Evolutionary conservation across 2,113 vertebrate species (phyloP).

Genomic region (Ophiodon elongatus): DNA sequence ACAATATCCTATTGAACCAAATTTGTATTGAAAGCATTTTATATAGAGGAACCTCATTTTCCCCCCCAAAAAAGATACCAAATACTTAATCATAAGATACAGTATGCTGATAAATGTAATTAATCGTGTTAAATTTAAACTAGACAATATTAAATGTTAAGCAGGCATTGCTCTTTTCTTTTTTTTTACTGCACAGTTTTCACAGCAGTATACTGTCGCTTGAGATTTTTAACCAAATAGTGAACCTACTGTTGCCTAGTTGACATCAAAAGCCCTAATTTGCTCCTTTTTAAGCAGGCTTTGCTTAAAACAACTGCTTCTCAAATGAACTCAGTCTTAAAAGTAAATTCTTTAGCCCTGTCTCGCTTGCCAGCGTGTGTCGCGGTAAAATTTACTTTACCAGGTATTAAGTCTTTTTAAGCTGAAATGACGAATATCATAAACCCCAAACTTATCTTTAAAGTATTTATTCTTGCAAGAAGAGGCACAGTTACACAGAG

Average conservation of each 20-base stretch:
- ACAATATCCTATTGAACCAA: slow-evolving; percentile 12
- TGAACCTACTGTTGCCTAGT: neutral
- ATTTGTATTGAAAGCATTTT: slow-evolving; percentile 32
- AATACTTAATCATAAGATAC: slow-evolving; percentile 4
- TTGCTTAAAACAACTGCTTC: slow-evolving; percentile 11
- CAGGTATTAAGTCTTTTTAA: no score
- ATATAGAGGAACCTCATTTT: slow-evolving; percentile 7
- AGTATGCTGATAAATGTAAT: neutral
- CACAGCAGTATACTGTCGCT: neutral
- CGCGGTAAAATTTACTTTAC: no score
- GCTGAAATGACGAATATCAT: no score
- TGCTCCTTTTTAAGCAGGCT: neutral
- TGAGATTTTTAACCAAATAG: neutral
- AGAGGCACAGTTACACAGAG: no score
- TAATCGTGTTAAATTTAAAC: neutral
- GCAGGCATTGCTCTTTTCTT: neutral
- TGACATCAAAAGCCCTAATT: neutral
- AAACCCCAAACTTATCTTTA: no score
- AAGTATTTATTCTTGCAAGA: no score
- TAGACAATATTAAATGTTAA: neutral
- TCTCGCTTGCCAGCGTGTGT: neutral
- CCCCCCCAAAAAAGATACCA: neutral
- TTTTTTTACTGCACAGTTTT: neutral
- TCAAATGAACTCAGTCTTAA: neutral
- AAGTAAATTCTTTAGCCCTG: neutral